Base-by-base conservation (phyloP, 30 jellyfish, hydroid and myxozoan genomes). In the Phacellophora camtschatica region DNA sequence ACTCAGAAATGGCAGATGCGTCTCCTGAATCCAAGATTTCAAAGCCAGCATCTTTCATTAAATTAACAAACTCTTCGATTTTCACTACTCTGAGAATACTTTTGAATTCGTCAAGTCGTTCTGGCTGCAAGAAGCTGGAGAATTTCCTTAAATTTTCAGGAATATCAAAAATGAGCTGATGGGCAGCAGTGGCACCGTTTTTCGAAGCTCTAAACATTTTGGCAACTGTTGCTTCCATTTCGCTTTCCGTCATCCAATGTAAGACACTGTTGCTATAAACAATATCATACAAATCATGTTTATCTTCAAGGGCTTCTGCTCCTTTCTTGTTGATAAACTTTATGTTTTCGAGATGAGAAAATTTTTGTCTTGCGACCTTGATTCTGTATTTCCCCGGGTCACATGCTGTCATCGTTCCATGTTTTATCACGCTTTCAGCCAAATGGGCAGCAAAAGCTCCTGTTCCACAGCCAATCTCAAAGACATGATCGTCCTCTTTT, bases 391-490 rank as follows among this genome's bases (percentile, higher is more conserved):
- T 62, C 39, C 37, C 62, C 0, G 79, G 79, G 22, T 66, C 79
- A 24, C 79, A 66, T 27, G 32, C 79, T 18, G 79, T 66, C 37
- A 66, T 68, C 28, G 61, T 24, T 68, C 82, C 82, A 16, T 43
- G 30, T 9, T 43, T 25, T 13, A 42, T 68, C 61, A 42, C 43
- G 35, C 45, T 55, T 68, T 18, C 28, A 11, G 82, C 82, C 64
- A 68, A 29, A 68, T 43, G 29, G 35, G 82, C 66, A 4, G 82
- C 61, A 24, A 48, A 29, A 36, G 43, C 65, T 12, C 68, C 82
- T 10, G 82, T 68, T 36, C 82, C 82, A 25, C 82, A 68, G 23
- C 82, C 82, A 68, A 62, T 32, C 31, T 62, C 75, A 32, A 62
- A 62, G 13, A 62, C 50, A 30, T 62, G 41, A 32, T 62, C 75